A percentile compares a stretch with the other conserved stretches of the same genome.
Evolutionary conservation across 2,888 invertebrate species (phyloP).

Genomic region (Anaspis maculata): DNA sequence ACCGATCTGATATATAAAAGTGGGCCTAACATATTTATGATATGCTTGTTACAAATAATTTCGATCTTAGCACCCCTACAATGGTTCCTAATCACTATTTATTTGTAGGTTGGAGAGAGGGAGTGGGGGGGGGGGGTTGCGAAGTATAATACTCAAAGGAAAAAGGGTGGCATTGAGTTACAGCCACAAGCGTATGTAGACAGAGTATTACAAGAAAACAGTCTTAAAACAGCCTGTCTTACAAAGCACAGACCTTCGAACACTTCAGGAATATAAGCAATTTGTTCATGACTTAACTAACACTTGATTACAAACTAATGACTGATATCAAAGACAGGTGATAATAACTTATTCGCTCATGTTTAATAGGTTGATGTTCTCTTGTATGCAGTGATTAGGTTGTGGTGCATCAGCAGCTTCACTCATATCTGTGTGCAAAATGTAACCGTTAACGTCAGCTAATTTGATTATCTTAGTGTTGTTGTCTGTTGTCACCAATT

Average conservation of each 20-base stretch:
- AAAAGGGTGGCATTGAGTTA: no score
- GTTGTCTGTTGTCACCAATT: conserved; percentile 27
- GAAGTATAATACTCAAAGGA: no score
- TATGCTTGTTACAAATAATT: no score
- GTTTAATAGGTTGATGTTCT: conserved; percentile 31
- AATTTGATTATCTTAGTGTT: conserved; percentile 34
- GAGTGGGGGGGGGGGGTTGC: no score
- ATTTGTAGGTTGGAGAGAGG: no score
- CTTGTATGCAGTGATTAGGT: conserved; percentile 29
- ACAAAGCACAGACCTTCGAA: neutral
- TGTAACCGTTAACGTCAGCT: conserved; percentile 32
- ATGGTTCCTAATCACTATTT: no score
- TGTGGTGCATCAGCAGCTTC: conserved; percentile 30
- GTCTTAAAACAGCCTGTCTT: neutral
- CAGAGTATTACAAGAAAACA: neutral
- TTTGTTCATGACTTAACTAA: no score
- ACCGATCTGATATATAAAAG: no score
- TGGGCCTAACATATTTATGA: no score
- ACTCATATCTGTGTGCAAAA: conserved; percentile 33
- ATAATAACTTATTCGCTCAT: conserved; percentile 20
- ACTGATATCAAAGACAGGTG: neutral
- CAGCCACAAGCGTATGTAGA: neutral
- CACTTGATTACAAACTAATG: no score
- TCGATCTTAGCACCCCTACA: no score
- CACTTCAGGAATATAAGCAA: no score